A percentile compares a stretch with the other conserved stretches of the same genome.
Evolutionary conservation across 2,113 vertebrate genomes (phyloP).

Genomic region (Vicugna pacos): DNA sequence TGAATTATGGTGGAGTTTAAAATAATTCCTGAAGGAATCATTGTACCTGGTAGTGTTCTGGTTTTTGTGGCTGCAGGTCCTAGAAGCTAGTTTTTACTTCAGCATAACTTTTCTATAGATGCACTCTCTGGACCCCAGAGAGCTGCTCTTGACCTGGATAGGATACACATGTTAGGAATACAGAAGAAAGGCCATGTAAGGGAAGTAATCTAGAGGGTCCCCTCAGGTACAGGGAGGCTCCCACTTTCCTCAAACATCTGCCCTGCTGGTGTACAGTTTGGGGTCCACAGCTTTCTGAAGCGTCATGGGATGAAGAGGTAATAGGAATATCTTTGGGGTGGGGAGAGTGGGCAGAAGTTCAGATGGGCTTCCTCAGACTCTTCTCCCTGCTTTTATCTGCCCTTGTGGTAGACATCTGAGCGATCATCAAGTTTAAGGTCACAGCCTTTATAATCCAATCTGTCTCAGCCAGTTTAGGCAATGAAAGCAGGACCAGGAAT

Average conservation of each 20-base stretch:
- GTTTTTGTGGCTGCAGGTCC: background rate
- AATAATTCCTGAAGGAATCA: background rate
- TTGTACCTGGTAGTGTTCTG: background rate
- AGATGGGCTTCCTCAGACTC: background rate
- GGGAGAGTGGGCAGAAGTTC: background rate
- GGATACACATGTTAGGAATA: background rate
- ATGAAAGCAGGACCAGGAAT: background rate
- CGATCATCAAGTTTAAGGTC: background rate
- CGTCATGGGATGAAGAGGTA: background rate
- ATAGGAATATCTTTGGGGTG: background rate
- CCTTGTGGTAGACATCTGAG: background rate
- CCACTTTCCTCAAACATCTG: background rate
- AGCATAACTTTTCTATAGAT: background rate
- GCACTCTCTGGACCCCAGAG: background rate
- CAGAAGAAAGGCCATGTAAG: background rate
- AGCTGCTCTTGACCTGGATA: background rate
- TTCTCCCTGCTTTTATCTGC: background rate
- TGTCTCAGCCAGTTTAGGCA: conserved; percentile 19
- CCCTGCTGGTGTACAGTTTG: background rate
- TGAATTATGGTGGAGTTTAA: background rate
- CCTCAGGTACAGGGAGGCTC: background rate
- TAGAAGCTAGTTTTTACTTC: background rate
- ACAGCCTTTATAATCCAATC: background rate
- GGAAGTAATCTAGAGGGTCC: background rate
- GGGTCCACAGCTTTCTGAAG: background rate